Evolutionary conservation across 2,888 invertebrate species (phyloP), one percentile per base, ranked within the genome.

Genomic region (Himalopsyche tibetana): DNA sequence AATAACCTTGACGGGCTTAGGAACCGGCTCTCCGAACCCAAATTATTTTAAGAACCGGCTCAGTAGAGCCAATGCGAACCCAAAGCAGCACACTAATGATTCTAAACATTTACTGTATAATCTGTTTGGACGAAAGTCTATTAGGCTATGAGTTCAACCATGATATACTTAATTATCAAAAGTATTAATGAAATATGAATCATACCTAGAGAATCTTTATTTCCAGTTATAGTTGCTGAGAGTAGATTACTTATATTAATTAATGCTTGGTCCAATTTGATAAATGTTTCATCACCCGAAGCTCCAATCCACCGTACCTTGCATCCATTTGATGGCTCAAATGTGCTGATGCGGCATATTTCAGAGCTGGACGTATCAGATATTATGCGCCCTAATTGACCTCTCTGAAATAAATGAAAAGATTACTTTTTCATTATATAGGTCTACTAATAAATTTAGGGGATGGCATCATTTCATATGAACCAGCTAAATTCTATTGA

Each of bases 271-370:
- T 98, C 98, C 84, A 98, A 95, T 91, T 97, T 97, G 82, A 99
- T 94, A 90, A 97, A 98, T 1, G 99, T 99, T 92, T 98, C 97
- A 93, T 99, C 99, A 0, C 98, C 98, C n/a, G 97, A 97, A 5
- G 99, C 98, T 0, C 97, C 96, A 19, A 99, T 95, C 98, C 98
- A 98, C 0, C 97, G 97, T 0, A 98, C 99, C 89, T 97, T 95
- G 89, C 98, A 95, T 0, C 98, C 97, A 92, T 96, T 95, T 86
- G 96, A 95, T 0, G 97, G 96, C 0, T 99, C 99, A 80, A 98
- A 94, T 83, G 96, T 95, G 0, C 96, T 95, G 51, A 98, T 95
- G 3, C 95, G 92, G 6, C 95, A 96, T 0, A 98, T 97, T 85
- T 95, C 94, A 42, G 96, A 94, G 90, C 95, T 94, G 95, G 96